Percentiles rank a stretch among this genome's conserved stretches.
phyloP scores from a whole-genome alignment of 2,113 vertebrate genomes.

The Calypte anna region DNA sequence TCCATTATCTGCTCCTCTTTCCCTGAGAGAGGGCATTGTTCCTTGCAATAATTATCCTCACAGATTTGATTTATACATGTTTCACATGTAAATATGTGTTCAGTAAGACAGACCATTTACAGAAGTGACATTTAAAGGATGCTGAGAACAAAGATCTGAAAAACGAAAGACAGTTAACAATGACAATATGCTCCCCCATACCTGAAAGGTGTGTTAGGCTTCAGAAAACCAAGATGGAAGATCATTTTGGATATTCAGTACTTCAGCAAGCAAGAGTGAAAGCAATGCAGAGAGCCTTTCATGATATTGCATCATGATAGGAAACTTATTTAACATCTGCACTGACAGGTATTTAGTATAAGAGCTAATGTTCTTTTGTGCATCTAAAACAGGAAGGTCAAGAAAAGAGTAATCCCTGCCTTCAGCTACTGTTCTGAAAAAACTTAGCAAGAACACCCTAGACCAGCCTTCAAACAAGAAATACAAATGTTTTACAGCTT shows the following conservation, averaged over 20 bases:
- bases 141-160: not conserved
- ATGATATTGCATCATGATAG: not conserved
- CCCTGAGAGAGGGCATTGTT: not conserved
- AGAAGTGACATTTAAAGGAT: not conserved
- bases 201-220: not conserved
- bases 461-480: not conserved
- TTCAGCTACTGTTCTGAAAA: not conserved
- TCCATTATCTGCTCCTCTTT: not conserved
- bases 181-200: not conserved
- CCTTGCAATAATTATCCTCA: not conserved
- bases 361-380: not conserved
- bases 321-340: not conserved
- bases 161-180: not conserved
- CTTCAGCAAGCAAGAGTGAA: not conserved
- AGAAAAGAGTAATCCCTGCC: not conserved
- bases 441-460: not conserved
- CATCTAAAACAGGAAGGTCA: not conserved
- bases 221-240: not conserved
- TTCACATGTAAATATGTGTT: not conserved
- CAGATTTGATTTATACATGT: not conserved
- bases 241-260: not conserved
- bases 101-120: not conserved
- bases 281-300: not conserved
- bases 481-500: not conserved
- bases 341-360: not conserved